Evolutionary conservation across 2,113 vertebrate species (phyloP), one percentile per base, ranked within the genome.

Genomic region (Falcunculus frontatus): DNA sequence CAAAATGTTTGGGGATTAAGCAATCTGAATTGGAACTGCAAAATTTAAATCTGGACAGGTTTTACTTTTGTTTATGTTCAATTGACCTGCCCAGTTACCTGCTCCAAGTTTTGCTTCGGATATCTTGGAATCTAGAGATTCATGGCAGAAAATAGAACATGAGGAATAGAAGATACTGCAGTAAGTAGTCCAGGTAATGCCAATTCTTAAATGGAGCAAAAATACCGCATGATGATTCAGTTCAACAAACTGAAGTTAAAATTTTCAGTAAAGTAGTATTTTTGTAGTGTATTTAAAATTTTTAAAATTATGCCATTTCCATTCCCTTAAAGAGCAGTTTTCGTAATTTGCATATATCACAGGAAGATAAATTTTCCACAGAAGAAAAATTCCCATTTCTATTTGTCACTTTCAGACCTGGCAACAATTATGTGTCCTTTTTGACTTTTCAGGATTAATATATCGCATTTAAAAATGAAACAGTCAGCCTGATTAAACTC

Each of bases 401-500:
- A 27, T 78, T 87, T 87, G 64, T 79, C 74, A 64, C 0, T 68
- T 94, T 29, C 53, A 80, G 79, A 73, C 35, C 37, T 84, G 79
- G 37, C 72, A 80, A 83, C 10, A 88, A 17, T 46, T 90, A 35
- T 44, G 18, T 62, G 11, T 86, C 55, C 46, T 73, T 92, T 90
- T 79, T 80, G 37, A 53, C 72, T 83, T 92, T 85, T 86, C 49
- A 49, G 35, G n/a, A 76, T 93, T 95, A 12, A 80, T 83, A 93
- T 90, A 80, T 73, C 94, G 30, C 29, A 23, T 80, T 91, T 83
- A 69, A 83, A 96, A 93, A 85, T 92, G 22, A 93, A 94, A 82
- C 37, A 79, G 86, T 57, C 84, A 89, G 6, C 33, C 63, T 67
- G 72, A 82, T 83, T 90, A 83, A 94, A 74, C 16, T 52, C 62